phyloP scores from a whole-genome alignment of 2,113 vertebrate genomes.

The Vombatus ursinus region DNA sequence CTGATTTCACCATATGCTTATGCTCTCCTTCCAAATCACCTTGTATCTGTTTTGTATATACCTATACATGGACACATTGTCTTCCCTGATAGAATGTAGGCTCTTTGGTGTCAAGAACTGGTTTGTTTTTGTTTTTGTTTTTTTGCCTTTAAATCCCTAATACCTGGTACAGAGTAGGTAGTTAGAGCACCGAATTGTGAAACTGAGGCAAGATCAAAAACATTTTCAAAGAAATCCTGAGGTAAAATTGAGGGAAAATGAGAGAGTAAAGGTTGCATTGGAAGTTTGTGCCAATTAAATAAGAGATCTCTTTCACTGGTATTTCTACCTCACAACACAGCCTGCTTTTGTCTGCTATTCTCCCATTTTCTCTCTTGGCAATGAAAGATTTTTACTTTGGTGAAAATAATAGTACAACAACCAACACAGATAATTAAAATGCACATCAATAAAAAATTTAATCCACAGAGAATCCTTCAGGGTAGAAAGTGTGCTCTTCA shows the following conservation, averaged over 20 bases:
- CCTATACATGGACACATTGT: background rate
- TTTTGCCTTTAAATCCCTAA: background rate
- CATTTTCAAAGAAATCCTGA: constrained; percentile 21
- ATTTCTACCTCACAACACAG: background rate
- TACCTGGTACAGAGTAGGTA: background rate
- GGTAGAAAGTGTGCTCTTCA: background rate
- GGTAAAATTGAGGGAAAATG: background rate
- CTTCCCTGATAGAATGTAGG: background rate
- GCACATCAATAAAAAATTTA: background rate
- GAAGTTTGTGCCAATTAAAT: constrained; percentile 21
- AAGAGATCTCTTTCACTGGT: background rate
- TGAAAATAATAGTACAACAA: background rate
- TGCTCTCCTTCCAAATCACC: background rate
- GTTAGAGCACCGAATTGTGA: background rate
- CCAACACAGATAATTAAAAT: background rate
- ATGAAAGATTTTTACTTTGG: background rate
- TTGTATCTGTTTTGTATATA: background rate
- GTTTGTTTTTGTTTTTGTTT: background rate
- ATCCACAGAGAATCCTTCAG: background rate
- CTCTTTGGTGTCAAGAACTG: background rate
- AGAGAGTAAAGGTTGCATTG: background rate
- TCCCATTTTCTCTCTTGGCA: background rate
- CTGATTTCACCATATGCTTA: background rate
- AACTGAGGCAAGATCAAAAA: constrained; percentile 8
- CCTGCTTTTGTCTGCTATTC: background rate